Base-by-base conservation (phyloP, 2,113 vertebrate genomes). In the Solea solea region DNA sequence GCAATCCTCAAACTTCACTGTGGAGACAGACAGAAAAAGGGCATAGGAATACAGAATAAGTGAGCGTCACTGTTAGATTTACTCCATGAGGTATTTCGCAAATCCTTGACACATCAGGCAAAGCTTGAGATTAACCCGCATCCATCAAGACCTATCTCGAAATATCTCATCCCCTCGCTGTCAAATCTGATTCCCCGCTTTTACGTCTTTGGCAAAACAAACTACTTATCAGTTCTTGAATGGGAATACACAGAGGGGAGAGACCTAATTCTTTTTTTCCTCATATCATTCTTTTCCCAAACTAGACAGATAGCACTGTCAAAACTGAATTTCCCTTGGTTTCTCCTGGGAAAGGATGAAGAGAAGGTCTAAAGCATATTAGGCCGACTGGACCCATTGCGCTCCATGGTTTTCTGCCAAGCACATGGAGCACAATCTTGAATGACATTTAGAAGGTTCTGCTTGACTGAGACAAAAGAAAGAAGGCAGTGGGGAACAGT, bases 1-100 rank as follows among this genome's bases (percentile, higher is more conserved):
- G 86, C 98, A 99, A 87, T 94, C 94, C 84, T 95, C 95, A 84
- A 97, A 97, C 91, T 90, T 94, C 68, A 98, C 97, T 98, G 90
- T 62, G 92, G 92, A 52, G 48, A 81, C 39, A 64, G 41, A 80
- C 28, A 68, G 62, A 80, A 28, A 78, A 69, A 69, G 6, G 86
- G 21, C 34, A 42, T 40, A 40, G 16, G 64, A 58, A 13, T 11
- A 9, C 27, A 64, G 59, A 81, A 68, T 86, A 70, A 87, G 63
- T 76, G 28, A 66, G 72, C 21, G 11, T 77, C 59, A 74, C 62
- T 42, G 59, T 53, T 56, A 76, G 64, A 87, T 86, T 79, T 83
- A 76, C 49, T 71, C 44, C n/a, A 46, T 13, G 50, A 80, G 67
- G 67, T 85, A 70, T 70, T 2, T 81, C 10, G 46, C 62, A 83